Evolutionary conservation across 2,888 invertebrate genomes (phyloP), one percentile per base, ranked within the genome.

Genomic region (Drosophila nr. fundita): DNA sequence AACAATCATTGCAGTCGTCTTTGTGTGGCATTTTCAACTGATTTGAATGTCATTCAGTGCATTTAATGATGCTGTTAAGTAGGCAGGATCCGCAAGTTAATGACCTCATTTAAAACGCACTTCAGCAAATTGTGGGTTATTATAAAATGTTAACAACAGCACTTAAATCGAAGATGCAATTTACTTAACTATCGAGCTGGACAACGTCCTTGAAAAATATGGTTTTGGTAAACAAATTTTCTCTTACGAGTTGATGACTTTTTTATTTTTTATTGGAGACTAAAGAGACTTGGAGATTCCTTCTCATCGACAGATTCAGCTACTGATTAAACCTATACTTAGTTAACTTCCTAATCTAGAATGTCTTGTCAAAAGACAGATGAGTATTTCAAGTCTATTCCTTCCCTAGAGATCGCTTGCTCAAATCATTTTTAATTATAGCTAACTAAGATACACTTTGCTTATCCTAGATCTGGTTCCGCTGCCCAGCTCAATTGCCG

Each of bases 11-110:
- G 32, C 36, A 11, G 36, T 18, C 15, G 27, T 8, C n/a, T 27
- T 10, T 18, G 24, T 36, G 30, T 36, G 40, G 34, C 60, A 52
- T 57, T 42, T 34, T 50, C 36, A 58, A 58, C 57, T 45, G 29
- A 63, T 67, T 63, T 67, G 48, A 67, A 63, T 57, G 58, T 55
- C 50, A 60, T 62, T 63, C 10, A 32, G 55, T 38, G 50, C 62
- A 54, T 34, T 53, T 60, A 59, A 59, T 54, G 67, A 30, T 45
- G 42, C 18, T 15, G n/a, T 29, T 21, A 40, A 21, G 36, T 34
- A 50, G 10, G 34, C 50, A 27, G 40, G 21, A 40, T 30, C 57
- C 30, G 4, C 11, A 1, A 21, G 21, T 10, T 57, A 57, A 57
- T 57, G 21, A 11, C 21, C 21, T 57, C 29, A 42, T 57, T 42